Base-by-base conservation (phyloP, 2,888 invertebrate species). In the Drosophila prostipennis region DNA sequence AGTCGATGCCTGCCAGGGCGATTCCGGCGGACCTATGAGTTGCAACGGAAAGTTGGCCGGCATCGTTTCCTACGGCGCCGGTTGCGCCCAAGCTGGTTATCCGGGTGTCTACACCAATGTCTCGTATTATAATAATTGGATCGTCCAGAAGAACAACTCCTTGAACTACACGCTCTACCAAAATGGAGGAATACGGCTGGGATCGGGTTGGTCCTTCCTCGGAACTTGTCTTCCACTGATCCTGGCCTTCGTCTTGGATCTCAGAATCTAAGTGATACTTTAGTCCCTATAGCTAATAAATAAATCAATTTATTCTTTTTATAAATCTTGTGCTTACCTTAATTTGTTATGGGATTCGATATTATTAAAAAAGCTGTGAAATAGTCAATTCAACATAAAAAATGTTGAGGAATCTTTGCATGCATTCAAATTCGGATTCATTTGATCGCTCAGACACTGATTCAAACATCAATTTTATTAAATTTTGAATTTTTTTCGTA, bases 101-200 rank as follows among this genome's bases (percentile, higher is more conserved):
- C 91, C 91, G 0, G 91, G 90, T 1, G 78, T 91, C 40, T 91
- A 90, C 45, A 88, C 91, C 14, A 90, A 91, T 67, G 81, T 90
- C 2, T 80, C 84, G 11, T 49, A 48, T 13, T 90, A 72, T 59
- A 0, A 46, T 2, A 34, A 57, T 3, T 91, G 91, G 91, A 78
- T 91, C 16, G 40, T 48, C 6, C 52, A 46, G 14, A 58, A 71
- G 16, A 89, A 87, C 49, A 39, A 5, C 0, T 63, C 79, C 0
- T 65, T 89, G 0, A 72, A 89, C 52, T 88, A 87, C 16, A 54
- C 74, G 29, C 26, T 69, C 5, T 87, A 72, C 8, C 45, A 37
- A 1, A 74, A 61, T 11, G 58, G 32, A 6, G 67, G 36, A 2
- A 6, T 14, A 0, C 11, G 26, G 1, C n/a, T 11, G 11, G 6